phyloP scores from a whole-genome alignment of 2,888 invertebrate species.

The Drosophila paucipuncta region DNA sequence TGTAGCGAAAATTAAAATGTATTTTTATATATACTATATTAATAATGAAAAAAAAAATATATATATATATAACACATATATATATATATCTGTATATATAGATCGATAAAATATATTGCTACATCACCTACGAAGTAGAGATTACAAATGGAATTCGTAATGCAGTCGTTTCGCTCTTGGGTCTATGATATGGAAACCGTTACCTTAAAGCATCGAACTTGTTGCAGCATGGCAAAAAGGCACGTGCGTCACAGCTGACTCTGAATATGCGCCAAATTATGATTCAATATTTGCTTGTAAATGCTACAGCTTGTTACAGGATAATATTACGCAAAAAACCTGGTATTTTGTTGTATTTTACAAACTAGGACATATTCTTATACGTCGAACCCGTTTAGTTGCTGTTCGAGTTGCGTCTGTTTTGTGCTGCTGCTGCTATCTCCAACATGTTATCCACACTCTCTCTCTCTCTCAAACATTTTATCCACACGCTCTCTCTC shows the following conservation, averaged over 20 bases:
- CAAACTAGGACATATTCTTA: background rate
- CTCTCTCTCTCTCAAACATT: slow-evolving; percentile 17
- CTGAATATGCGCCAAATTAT: background rate
- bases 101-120: background rate
- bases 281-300: background rate
- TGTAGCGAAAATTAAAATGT: no score
- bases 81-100: no score
- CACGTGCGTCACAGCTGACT: slow-evolving; percentile 24
- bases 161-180: background rate
- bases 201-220: slow-evolving; percentile 20
- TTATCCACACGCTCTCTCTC: slow-evolving; percentile 17
- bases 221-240: slow-evolving; percentile 19
- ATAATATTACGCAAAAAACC: background rate
- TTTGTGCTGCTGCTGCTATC: slow-evolving; percentile 15
- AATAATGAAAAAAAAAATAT: no score
- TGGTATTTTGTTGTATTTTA: background rate
- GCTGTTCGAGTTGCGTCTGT: background rate
- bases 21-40: no score
- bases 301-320: background rate
- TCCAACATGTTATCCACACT: slow-evolving; percentile 15
- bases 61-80: background rate
- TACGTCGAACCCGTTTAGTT: slow-evolving; percentile 5
- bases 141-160: background rate
- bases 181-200: background rate
- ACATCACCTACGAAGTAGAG: background rate